Evolutionary conservation across 92 coral and sea anemone genomes (phyloP).

Genomic region (Micromussa lordhowensis): DNA sequence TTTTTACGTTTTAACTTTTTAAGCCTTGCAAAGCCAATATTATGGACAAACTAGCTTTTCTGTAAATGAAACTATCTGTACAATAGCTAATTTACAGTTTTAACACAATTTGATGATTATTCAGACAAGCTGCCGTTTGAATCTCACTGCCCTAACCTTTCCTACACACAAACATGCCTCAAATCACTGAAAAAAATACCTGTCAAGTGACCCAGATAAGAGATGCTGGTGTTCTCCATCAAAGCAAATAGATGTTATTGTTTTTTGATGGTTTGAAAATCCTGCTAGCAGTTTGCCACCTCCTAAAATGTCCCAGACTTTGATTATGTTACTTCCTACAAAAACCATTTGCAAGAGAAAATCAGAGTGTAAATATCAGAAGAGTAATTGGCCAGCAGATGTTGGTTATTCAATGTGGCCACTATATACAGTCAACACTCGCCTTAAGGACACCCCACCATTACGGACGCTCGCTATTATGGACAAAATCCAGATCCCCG

Average conservation of each 20-base stretch:
- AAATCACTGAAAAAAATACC: slow-evolving; percentile 53
- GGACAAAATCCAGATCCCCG: too few relatives aligned
- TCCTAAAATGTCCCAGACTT: slow-evolving; percentile 94
- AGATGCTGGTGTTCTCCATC: slow-evolving; percentile 88
- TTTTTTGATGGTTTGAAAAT: slow-evolving; percentile 97
- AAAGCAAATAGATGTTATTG: slow-evolving; percentile 92
- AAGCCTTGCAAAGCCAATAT: too few relatives aligned
- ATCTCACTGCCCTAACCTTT: background rate
- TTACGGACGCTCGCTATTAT: too few relatives aligned
- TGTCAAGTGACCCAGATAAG: slow-evolving; percentile 93
- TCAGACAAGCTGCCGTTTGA: too few relatives aligned
- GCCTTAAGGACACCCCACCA: too few relatives aligned
- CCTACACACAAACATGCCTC: background rate
- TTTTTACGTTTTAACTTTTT: too few relatives aligned
- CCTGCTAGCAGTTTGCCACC: slow-evolving; percentile 92
- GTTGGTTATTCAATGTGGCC: too few relatives aligned
- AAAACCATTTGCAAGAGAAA: background rate
- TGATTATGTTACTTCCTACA: slow-evolving; percentile 83
- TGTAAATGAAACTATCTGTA: too few relatives aligned
- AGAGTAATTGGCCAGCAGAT: background rate
- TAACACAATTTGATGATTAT: too few relatives aligned
- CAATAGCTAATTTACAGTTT: too few relatives aligned
- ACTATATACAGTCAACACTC: too few relatives aligned
- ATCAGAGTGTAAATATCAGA: background rate
- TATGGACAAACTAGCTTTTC: too few relatives aligned